A percentile compares a stretch with the other conserved stretches of the same genome.
Conservation (phyloP, 2,797 vertebrate genomes). For the Pangasius macronema region DNA sequence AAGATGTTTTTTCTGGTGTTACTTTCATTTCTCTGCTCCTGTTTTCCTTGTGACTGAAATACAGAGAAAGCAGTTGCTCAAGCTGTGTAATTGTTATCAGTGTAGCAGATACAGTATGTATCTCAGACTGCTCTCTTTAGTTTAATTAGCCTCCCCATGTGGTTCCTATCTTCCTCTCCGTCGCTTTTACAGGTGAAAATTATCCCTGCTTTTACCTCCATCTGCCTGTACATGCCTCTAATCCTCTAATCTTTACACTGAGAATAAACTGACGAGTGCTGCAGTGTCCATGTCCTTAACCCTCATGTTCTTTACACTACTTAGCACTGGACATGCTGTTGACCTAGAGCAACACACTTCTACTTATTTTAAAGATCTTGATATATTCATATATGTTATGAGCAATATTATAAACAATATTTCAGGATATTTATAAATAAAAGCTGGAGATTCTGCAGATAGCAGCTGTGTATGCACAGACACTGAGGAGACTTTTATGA, state of each 20-base stretch:
- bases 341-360: neutral
- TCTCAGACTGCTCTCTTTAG: conserved; percentile 17
- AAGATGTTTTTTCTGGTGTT: conserved; percentile 11
- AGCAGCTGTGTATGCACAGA: neutral
- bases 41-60: neutral
- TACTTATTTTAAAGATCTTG: neutral
- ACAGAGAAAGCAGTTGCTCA: conserved; percentile 10
- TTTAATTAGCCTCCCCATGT: conserved; percentile 26
- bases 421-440: neutral
- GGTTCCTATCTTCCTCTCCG: neutral
- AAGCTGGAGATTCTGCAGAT: neutral
- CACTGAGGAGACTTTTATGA: neutral
- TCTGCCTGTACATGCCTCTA: neutral
- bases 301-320: neutral
- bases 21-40: conserved; percentile 12
- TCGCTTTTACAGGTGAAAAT: conserved; percentile 33
- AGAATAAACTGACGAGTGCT: neutral
- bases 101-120: conserved; percentile 16
- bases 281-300: neutral
- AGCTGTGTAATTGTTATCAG: conserved; percentile 32
- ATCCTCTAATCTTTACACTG: neutral
- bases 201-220: conserved; percentile 16
- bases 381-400: neutral
- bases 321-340: neutral
- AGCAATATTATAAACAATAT: neutral